These are phyloP conservation scores for Poecilia gillii DNA, from an alignment of 2,797 vertebrate genomes.

Conservation along the genomic window DNA sequence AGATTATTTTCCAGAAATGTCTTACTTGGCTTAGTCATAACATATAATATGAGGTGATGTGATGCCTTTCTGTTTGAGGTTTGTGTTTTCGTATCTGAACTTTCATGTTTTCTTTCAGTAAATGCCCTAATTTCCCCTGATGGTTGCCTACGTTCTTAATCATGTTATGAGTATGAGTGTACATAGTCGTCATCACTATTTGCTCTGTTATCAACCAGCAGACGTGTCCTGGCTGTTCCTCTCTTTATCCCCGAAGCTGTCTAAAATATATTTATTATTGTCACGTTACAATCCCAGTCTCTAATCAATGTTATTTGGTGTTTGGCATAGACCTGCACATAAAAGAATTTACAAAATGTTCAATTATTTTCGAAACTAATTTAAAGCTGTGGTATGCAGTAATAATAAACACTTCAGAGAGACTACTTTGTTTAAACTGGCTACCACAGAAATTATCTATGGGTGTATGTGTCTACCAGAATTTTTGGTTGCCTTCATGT, in stretches of 20 bases:
- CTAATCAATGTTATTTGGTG: background rate
- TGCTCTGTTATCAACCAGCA: background rate
- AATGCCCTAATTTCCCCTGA: background rate
- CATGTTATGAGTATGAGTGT: slow-evolving; percentile 1
- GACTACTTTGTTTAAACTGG: background rate
- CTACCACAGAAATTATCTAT: background rate
- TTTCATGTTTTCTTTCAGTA: background rate
- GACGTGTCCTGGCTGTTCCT: background rate
- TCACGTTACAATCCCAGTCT: background rate
- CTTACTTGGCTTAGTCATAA: slow-evolving; percentile 34
- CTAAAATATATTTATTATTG: background rate
- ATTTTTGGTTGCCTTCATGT: background rate
- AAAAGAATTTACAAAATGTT: background rate
- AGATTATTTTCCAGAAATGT: slow-evolving; percentile 36
- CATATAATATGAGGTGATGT: background rate
- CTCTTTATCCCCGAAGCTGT: background rate
- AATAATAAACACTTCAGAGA: background rate
- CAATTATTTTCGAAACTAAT: background rate
- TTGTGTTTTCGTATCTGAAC: background rate
- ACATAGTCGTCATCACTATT: background rate
- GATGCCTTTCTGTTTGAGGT: background rate
- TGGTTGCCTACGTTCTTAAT: background rate
- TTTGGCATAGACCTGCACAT: background rate
- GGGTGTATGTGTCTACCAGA: background rate
- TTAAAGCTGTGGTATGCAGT: background rate